phyloP scores from a whole-genome alignment of 1,140 invertebrate genomes.

The Drosophila lacteicornis region DNA sequence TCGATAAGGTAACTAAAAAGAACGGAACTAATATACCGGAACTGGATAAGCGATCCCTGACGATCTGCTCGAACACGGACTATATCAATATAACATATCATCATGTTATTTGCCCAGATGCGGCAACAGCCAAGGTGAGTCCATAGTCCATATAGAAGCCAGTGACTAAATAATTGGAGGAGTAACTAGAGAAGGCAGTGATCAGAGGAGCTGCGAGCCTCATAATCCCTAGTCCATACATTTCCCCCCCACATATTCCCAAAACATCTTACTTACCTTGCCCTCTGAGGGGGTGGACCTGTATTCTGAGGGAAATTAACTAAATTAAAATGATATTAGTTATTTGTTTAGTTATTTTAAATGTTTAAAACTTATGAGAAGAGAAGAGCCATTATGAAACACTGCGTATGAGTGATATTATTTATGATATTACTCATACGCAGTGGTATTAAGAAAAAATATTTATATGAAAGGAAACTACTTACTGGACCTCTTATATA shows the following conservation, averaged over 20 bases:
- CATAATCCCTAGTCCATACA: neutral
- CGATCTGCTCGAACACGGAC: constrained; percentile 99
- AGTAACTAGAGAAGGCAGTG: neutral
- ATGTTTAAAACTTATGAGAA: too few species aligned
- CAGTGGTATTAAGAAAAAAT: neutral
- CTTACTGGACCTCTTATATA: too few species aligned
- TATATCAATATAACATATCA: constrained; percentile 99
- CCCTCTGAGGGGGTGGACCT: neutral
- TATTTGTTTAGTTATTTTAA: too few species aligned
- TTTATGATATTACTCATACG: constrained; percentile 5
- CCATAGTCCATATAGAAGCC: too few species aligned
- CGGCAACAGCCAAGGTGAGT: constrained; percentile 95
- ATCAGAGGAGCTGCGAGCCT: neutral
- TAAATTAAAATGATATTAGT: neutral
- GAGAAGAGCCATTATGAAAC: neutral
- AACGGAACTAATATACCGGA: constrained; percentile 89
- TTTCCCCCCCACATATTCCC: neutral
- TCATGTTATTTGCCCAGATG: constrained; percentile 97
- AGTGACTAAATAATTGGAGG: neutral
- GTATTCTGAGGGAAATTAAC: neutral
- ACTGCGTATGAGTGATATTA: neutral
- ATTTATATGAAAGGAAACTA: too few species aligned
- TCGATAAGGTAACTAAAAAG: constrained; percentile 91
- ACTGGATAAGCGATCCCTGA: constrained; percentile 97
- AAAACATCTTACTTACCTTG: neutral